These are phyloP conservation scores for Melinaea marsaeus DNA, from an alignment of 2,888 invertebrate species.

Conservation along the genomic window DNA sequence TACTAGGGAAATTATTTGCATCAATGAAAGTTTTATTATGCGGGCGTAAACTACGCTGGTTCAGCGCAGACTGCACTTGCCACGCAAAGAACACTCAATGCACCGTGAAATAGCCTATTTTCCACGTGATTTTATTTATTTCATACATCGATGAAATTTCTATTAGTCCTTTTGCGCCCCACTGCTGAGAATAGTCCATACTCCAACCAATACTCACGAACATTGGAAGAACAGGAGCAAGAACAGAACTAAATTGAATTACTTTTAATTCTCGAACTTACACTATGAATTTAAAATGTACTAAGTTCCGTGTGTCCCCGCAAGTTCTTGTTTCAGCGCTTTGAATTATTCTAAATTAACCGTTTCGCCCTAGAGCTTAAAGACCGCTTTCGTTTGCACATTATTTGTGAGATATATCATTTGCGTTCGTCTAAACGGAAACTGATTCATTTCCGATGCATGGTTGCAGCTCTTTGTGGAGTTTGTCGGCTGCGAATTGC, in stretches of 20 bases:
- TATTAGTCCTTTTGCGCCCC: constrained; percentile 51
- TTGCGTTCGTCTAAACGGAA: constrained; percentile 70
- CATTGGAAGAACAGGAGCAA: constrained; percentile 20
- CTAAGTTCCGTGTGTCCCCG: constrained; percentile 51
- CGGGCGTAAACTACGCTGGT: constrained; percentile 47
- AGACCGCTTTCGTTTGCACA: constrained; percentile 51
- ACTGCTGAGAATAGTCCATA: constrained; percentile 48
- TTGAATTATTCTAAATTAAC: constrained; percentile 45
- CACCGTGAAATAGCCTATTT: constrained; percentile 78
- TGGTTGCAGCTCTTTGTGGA: constrained; percentile 73
- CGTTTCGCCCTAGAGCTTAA: constrained; percentile 44
- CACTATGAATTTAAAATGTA: constrained; percentile 53
- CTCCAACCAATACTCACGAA: not conserved
- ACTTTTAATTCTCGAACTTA: constrained; percentile 51
- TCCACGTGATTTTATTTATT: constrained; percentile 76
- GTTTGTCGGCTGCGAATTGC: constrained; percentile 70
- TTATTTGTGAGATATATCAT: constrained; percentile 59
- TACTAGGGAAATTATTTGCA: constrained; percentile 58
- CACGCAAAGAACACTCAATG: constrained; percentile 71
- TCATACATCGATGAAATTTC: constrained; percentile 69
- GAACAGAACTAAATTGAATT: constrained; percentile 40
- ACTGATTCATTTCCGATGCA: constrained; percentile 78
- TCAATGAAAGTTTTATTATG: constrained; percentile 61
- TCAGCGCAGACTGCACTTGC: constrained; percentile 49
- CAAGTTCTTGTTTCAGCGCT: constrained; percentile 47